These are phyloP conservation scores for Caenorhabditis tropicalis DNA, from an alignment of 1,140 invertebrate species.

Conservation along the genomic window DNA sequence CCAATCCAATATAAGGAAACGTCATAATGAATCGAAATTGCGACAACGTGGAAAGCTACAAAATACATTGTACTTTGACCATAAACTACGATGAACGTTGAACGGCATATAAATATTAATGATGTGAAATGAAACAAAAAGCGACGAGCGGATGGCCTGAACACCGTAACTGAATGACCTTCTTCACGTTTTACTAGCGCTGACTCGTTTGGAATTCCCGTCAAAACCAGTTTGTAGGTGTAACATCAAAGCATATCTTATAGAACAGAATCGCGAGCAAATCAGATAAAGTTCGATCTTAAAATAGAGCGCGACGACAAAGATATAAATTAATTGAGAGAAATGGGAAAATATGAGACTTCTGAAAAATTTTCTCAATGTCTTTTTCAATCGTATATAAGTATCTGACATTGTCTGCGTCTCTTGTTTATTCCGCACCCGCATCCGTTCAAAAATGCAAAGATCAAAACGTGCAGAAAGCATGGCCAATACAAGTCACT, in stretches of 20 bases:
- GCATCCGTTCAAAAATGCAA: constrained; percentile 37
- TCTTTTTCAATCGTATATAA: not conserved
- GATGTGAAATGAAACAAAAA: not conserved
- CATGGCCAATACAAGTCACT: not conserved
- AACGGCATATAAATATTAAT: not conserved
- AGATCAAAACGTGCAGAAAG: constrained; percentile 24
- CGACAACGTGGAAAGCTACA: not conserved
- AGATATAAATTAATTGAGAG: not conserved
- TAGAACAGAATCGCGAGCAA: not conserved
- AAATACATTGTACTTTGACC: not conserved
- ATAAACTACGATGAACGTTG: not conserved
- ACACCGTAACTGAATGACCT: not conserved
- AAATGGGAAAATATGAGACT: not conserved
- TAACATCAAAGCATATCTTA: not conserved
- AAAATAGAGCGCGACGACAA: not conserved
- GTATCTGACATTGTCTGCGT: not conserved
- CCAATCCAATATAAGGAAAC: not conserved
- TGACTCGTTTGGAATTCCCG: not conserved
- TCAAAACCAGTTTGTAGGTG: not conserved
- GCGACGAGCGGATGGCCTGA: not conserved
- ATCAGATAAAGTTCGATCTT: not conserved
- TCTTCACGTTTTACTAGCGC: not conserved
- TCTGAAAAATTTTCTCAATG: not conserved
- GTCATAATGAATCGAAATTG: not conserved
- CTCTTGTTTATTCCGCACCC: constrained; percentile 5